Evolutionary conservation across 2,888 invertebrate genomes (phyloP).

Genomic region (Dynastes tityus): DNA sequence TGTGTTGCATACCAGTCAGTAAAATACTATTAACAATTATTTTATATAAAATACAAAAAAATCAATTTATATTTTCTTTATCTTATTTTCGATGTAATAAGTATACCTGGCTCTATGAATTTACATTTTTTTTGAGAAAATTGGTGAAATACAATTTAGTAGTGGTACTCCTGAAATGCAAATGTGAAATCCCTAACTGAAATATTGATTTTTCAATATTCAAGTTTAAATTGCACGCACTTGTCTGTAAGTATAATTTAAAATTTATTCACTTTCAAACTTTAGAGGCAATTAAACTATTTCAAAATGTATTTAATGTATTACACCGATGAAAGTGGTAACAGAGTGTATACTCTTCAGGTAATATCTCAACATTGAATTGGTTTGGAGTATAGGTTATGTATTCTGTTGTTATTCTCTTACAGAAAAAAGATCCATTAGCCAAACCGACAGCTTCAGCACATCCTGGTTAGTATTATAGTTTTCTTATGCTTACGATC

Average conservation of each 20-base stretch:
- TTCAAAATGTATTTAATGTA: conserved; percentile 82
- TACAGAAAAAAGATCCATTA: conserved; percentile 84
- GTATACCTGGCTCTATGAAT: too few species aligned
- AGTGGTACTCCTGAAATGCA: too few species aligned
- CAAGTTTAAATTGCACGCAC: background rate
- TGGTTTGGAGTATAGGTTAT: conserved; percentile 51
- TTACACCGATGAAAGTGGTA: conserved; percentile 83
- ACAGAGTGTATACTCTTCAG: conserved; percentile 89
- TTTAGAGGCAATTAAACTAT: background rate
- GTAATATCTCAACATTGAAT: conserved; percentile 70
- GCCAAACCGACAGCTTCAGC: conserved; percentile 90
- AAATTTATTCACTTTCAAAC: too few species aligned
- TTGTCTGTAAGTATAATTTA: too few species aligned
- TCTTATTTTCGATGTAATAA: too few species aligned
- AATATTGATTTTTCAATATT: background rate
- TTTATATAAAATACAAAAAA: too few species aligned
- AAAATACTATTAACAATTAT: too few species aligned
- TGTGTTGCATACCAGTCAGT: too few species aligned
- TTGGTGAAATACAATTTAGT: too few species aligned
- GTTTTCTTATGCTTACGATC: conserved; percentile 9
- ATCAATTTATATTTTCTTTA: too few species aligned
- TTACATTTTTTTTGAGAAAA: too few species aligned
- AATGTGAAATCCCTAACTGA: too few species aligned
- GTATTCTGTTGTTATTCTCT: conserved; percentile 55
- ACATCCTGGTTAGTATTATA: conserved; percentile 80